A percentile compares a stretch with the other conserved stretches of the same genome.
These are phyloP conservation scores for Premnoplex brunnescens DNA, from an alignment of 2,797 vertebrate genomes.

Conservation along the genomic window DNA sequence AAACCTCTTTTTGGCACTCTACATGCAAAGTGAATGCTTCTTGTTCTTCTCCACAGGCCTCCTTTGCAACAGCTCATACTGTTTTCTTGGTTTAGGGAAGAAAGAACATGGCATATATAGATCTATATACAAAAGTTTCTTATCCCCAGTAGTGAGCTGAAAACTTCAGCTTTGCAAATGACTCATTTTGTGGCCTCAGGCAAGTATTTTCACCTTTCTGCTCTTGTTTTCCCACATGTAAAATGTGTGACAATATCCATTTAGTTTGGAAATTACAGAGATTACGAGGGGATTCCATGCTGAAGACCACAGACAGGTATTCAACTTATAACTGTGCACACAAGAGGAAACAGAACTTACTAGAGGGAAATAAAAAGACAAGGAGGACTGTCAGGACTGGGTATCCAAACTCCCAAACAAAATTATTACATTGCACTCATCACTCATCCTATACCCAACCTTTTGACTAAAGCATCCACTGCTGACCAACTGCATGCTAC, in stretches of 20 bases:
- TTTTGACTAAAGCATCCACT: not conserved
- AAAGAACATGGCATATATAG: not conserved
- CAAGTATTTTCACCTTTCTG: slow-evolving; percentile 63
- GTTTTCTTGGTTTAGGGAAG: not conserved
- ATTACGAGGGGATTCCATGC: slow-evolving; percentile 17
- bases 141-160: not conserved
- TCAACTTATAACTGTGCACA: slow-evolving; percentile 1
- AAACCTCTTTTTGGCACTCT: not conserved
- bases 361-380: slow-evolving; percentile 25
- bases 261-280: not conserved
- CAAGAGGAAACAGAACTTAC: slow-evolving; percentile 10
- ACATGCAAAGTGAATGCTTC: not conserved
- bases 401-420: not conserved
- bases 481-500: not conserved
- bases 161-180: slow-evolving; percentile 28
- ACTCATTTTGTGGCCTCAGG: slow-evolving; percentile 51
- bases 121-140: not conserved
- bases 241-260: not conserved
- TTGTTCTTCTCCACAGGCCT: not conserved
- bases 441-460: not conserved
- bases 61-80: slow-evolving; percentile 14
- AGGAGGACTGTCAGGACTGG: slow-evolving; percentile 4
- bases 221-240: slow-evolving; percentile 41
- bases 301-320: slow-evolving; percentile 33
- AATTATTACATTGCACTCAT: not conserved